Evolutionary conservation across 2,113 vertebrate species (phyloP).

Genomic region (Gymnarchus niloticus): DNA sequence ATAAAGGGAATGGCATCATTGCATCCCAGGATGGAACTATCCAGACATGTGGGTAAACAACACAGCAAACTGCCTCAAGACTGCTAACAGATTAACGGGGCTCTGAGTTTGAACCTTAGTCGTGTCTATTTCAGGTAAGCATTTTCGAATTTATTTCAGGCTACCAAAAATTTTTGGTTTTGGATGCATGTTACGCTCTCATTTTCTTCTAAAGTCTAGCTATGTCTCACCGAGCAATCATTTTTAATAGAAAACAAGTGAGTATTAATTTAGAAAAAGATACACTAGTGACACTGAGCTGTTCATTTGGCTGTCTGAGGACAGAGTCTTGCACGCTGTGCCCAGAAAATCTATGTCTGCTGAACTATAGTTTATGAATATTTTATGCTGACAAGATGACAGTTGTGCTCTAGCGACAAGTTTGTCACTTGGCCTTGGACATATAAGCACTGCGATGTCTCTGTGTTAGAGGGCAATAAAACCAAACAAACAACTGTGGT

Average conservation of each 20-base stretch:
- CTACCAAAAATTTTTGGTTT: neutral
- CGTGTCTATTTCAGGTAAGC: neutral
- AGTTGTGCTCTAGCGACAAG: neutral
- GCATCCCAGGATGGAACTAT: neutral
- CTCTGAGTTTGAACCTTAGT: neutral
- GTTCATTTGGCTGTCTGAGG: neutral
- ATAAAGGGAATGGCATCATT: neutral
- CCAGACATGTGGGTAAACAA: neutral
- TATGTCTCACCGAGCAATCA: neutral
- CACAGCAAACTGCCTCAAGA: neutral
- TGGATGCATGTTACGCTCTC: neutral
- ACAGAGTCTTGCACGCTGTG: neutral
- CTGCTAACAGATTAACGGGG: neutral
- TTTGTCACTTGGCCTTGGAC: neutral
- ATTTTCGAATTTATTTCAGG: neutral
- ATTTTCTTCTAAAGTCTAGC: neutral
- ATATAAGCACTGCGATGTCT: neutral
- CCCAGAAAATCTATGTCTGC: neutral
- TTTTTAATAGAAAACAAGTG: neutral
- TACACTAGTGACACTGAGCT: neutral
- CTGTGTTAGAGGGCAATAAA: neutral
- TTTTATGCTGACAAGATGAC: constrained; percentile 14
- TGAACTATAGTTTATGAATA: neutral
- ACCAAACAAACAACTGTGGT: neutral
- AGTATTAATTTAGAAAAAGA: neutral